Evolutionary conservation across 1,140 invertebrate species (phyloP), one percentile per base, ranked within the genome.

Genomic region (Platyscapa corneri): DNA sequence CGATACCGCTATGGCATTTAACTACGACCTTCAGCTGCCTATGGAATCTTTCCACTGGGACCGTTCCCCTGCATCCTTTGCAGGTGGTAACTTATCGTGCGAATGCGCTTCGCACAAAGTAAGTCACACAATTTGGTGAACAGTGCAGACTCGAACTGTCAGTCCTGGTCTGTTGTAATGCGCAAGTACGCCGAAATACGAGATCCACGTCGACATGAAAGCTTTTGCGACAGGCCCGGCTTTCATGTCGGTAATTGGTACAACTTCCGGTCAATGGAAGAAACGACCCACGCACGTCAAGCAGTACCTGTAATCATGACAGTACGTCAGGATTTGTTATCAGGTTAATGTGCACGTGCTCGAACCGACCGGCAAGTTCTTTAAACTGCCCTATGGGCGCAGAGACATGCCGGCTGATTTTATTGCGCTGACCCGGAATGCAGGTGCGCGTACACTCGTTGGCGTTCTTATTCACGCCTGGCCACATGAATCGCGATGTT

Each of bases 41-140:
- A 49, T 89, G 87, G 5, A 89, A 82, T 5, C 87, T 7, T 53
- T 86, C 77, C n/a, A 87, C 82, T 20, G 79, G 23, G 18, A n/a
- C 85, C 87, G 64, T 87, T 87, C 20, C 89, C 77, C n/a, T n/a
- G n/a, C n/a, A n/a, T n/a, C n/a, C n/a, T n/a, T 32, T 82, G 67
- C 14, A 89, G 89, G 64, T 92, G 91, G 76, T 91, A 91, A 70
- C 90, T 83, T 78, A 90, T 89, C 65, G 89, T 91, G 46, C 88
- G 85, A 46, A 86, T 82, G n/a, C 84, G 86, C 64, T 87, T 78
- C 37, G 74, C 82, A 39, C 91, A 90, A 8, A 89, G 42, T 20
- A 89, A 70, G 64, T 87, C 80, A 49, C 86, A 76, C 76, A 92
- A 87, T 65, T 86, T 20, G 12, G 56, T 30, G 83, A 87, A 88